Evolutionary conservation across 2,113 vertebrate species (phyloP).

Genomic region (Tapirus terrestris): DNA sequence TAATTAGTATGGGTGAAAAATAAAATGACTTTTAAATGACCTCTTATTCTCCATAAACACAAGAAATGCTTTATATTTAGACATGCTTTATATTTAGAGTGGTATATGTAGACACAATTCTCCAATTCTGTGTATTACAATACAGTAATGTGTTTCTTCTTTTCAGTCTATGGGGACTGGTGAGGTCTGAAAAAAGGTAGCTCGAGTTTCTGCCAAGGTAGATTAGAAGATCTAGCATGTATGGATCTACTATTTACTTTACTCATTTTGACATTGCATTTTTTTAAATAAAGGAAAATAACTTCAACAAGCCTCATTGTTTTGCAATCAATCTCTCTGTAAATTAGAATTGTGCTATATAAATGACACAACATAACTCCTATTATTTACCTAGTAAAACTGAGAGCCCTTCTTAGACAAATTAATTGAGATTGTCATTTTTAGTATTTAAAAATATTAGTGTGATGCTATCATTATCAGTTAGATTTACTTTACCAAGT

Average conservation of each 20-base stretch:
- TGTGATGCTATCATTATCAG: neutral
- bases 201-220: neutral
- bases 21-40: neutral
- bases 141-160: neutral
- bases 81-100: neutral
- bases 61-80: neutral
- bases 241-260: neutral
- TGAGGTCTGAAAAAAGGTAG: neutral
- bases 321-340: neutral
- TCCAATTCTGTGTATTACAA: neutral
- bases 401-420: neutral
- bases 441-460: constrained; percentile 27
- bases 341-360: neutral
- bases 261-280: neutral
- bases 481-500: neutral
- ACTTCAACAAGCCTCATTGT: neutral
- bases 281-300: neutral
- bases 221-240: neutral
- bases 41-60: neutral
- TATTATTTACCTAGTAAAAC: neutral
- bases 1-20: constrained; percentile 13
- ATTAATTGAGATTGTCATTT: neutral
- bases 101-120: neutral
- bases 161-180: neutral
- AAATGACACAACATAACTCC: neutral